Evolutionary conservation across 2,113 vertebrate species (phyloP).

Genomic region (Tapirus terrestris): DNA sequence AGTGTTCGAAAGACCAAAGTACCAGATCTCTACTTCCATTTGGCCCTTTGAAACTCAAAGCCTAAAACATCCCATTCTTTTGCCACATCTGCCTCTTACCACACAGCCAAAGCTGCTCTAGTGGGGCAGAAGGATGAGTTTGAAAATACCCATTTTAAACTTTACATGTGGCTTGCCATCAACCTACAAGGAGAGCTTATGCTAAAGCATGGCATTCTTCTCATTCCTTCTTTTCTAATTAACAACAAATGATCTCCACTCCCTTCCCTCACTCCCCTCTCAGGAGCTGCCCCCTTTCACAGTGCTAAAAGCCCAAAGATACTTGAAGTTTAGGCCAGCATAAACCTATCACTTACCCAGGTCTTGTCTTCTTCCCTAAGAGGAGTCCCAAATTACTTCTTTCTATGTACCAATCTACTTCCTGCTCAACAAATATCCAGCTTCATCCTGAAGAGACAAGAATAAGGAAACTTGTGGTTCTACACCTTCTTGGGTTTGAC

Average conservation of each 20-base stretch:
- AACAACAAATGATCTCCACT: conserved; percentile 44
- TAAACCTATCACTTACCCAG: background rate
- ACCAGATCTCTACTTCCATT: conserved; percentile 57
- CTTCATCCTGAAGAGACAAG: background rate
- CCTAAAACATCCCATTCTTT: conserved; percentile 72
- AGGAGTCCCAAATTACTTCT: background rate
- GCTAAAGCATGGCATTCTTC: conserved; percentile 67
- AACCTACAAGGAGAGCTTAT: conserved; percentile 49
- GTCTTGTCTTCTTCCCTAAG: conserved; percentile 8
- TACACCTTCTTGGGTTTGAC: background rate
- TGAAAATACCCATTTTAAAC: conserved; percentile 70
- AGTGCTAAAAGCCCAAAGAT: conserved; percentile 4
- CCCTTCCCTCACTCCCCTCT: background rate
- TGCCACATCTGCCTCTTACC: conserved; percentile 64
- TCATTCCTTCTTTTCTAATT: conserved; percentile 71
- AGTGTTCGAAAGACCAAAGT: conserved; percentile 58
- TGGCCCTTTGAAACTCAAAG: conserved; percentile 68
- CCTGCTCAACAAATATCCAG: background rate
- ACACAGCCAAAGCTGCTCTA: conserved; percentile 70
- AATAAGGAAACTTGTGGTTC: background rate
- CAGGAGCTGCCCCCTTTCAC: background rate
- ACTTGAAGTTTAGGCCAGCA: background rate
- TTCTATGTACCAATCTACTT: conserved; percentile 27
- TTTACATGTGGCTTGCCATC: conserved; percentile 66
- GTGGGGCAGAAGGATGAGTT: conserved; percentile 73